Evolutionary conservation across 1,140 invertebrate genomes (phyloP), one percentile per base, ranked within the genome.

Genomic region (Streblospio benedicti): DNA sequence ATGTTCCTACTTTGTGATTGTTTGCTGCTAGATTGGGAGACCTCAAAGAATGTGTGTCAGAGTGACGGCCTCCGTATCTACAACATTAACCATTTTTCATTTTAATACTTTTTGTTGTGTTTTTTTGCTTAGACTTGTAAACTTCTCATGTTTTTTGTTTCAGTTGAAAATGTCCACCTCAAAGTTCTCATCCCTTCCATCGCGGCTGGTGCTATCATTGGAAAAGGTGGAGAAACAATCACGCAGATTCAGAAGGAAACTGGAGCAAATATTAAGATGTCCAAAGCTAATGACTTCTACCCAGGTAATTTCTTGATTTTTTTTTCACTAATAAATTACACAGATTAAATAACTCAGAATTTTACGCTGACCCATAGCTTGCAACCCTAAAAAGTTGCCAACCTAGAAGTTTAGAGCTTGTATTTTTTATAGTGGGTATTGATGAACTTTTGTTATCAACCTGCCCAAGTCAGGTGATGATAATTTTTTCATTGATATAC

Each of bases 221-320:
- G 93, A 63, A 97, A 96, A 81, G 93, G 93, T 18, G 93, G 93
- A 59, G 93, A 97, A 77, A 95, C 93, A 27, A 97, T 97, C 79
- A 93, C 91, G 66, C 90, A 95, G 75, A 80, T 97, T 67, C 93
- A 97, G 79, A 94, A 94, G 78, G 92, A 96, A 75, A 90, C 91
- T 41, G 90, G 90, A 69, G 91, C 93, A 65, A 84, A 90, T 67
- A 89, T 97, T 59, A 97, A 97, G 83, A 97, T 97, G 93, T 97
- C 93, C 62, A 97, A 96, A 81, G 91, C 91, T 18, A 92, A 93
- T 75, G 93, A 97, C 77, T 96, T 93, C 79, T 97, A 96, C 84
- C 93, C 93, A 82, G 93, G 93, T 94, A 31, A n/a, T n/a, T 27
- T 60, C 25, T 50, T 28, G 18, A 35, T 23, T 23, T 45, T 5